phyloP scores from a whole-genome alignment of 2,888 invertebrate genomes.

The Drepanosiphum platanoidis region DNA sequence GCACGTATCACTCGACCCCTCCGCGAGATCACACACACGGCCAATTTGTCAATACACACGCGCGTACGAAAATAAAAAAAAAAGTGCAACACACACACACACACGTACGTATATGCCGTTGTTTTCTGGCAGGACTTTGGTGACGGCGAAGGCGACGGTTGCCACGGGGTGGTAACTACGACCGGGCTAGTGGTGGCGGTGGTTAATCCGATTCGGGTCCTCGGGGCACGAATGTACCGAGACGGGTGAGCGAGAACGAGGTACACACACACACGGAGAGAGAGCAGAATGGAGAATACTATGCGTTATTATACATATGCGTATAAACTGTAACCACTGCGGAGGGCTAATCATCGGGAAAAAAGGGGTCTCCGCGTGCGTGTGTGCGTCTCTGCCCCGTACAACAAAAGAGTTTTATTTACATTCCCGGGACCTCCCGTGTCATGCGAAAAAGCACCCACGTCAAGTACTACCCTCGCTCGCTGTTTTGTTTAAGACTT shows the following conservation, averaged over 20 bases:
- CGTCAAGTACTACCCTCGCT: constrained; percentile 49
- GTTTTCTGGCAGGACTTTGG: constrained; percentile 35
- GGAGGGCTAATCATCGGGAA: constrained; percentile 45
- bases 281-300: neutral
- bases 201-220: constrained; percentile 61
- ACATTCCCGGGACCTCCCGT: constrained; percentile 62
- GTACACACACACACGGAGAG: neutral
- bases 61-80: neutral
- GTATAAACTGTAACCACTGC: constrained; percentile 50
- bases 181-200: neutral
- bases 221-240: constrained; percentile 49
- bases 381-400: neutral
- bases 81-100: neutral
- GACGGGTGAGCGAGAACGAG: neutral
- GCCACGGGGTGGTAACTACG: neutral
- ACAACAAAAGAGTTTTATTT: constrained; percentile 62
- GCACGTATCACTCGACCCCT: constrained; percentile 16
- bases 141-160: neutral
- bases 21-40: constrained; percentile 38
- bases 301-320: neutral
- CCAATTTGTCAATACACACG: constrained; percentile 59
- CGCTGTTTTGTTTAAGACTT: constrained; percentile 61
- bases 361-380: constrained; percentile 42
- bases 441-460: constrained; percentile 62
- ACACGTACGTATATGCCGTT: neutral